Evolutionary conservation across 23 tunicate species (phyloP).

Genomic region (Oikopleura dioica): DNA sequence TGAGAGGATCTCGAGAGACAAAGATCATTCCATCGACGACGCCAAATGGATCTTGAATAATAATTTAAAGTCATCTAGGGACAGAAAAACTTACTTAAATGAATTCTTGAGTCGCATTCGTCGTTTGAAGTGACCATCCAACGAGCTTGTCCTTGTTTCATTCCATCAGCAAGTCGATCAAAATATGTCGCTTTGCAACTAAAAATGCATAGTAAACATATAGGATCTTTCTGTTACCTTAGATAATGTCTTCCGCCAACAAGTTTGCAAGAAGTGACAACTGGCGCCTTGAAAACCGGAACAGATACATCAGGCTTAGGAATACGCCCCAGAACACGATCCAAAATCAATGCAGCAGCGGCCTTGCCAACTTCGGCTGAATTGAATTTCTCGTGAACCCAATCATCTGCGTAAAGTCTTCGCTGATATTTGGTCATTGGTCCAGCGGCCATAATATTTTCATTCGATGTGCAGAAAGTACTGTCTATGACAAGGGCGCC

Average conservation of each 20-base stretch:
- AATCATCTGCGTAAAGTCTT: conserved; percentile 55
- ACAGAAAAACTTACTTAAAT: too few species aligned
- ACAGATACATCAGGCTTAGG: too few species aligned
- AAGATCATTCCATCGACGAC: conserved; percentile 80
- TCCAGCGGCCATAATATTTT: conserved; percentile 56
- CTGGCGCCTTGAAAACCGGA: background rate
- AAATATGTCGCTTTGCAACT: too few species aligned
- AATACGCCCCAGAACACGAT: background rate
- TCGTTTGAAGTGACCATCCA: background rate
- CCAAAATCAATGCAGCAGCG: conserved; percentile 38
- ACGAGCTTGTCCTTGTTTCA: background rate
- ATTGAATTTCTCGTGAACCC: conserved; percentile 18
- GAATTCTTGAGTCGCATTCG: background rate
- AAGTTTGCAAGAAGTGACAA: background rate
- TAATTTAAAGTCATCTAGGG: too few species aligned
- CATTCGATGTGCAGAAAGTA: conserved; percentile 52
- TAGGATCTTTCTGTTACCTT: too few species aligned
- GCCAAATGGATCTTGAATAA: conserved; percentile 29
- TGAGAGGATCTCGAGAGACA: conserved; percentile 16
- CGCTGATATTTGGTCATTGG: conserved; percentile 65
- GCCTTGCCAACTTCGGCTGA: conserved; percentile 86
- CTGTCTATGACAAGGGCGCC: conserved; percentile 58
- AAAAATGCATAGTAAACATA: too few species aligned
- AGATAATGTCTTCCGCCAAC: background rate
- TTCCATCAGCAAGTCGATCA: too few species aligned